These are phyloP conservation scores for Plectrocnemia conspersa DNA, from an alignment of 1,140 invertebrate species.

Conservation along the genomic window DNA sequence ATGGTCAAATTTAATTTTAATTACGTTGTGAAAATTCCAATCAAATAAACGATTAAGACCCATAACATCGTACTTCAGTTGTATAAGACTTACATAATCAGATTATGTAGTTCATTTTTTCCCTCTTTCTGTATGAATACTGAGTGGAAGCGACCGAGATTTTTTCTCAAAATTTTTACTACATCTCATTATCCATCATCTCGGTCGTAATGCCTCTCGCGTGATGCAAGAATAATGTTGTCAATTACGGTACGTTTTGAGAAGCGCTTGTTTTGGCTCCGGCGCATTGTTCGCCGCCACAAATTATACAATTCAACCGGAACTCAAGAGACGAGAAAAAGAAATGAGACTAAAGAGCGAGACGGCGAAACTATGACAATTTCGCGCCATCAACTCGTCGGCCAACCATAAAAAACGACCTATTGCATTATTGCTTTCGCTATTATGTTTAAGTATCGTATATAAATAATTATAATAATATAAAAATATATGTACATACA, in stretches of 20 bases:
- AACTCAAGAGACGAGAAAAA: no score
- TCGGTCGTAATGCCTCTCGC: neutral
- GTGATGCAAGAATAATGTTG: neutral
- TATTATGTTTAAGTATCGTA: no score
- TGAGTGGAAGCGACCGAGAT: neutral
- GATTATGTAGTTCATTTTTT: no score
- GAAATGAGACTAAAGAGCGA: neutral
- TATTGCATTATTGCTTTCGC: no score
- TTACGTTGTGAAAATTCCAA: no score
- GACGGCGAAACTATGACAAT: constrained; percentile 6
- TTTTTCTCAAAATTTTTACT: neutral
- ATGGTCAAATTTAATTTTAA: no score
- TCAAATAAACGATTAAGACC: no score
- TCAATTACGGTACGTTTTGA: constrained; percentile 4
- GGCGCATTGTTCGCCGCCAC: neutral
- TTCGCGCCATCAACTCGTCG: neutral
- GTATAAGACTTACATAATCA: no score
- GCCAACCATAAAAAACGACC: neutral
- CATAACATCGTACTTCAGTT: no score
- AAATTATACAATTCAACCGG: constrained; percentile 10
- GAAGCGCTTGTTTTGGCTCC: constrained; percentile 4
- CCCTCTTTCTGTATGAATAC: no score
- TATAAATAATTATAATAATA: no score
- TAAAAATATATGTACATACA: no score
- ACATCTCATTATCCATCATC: neutral